Base-by-base conservation (phyloP, 1,140 invertebrate species). In the Papilio xuthus region DNA sequence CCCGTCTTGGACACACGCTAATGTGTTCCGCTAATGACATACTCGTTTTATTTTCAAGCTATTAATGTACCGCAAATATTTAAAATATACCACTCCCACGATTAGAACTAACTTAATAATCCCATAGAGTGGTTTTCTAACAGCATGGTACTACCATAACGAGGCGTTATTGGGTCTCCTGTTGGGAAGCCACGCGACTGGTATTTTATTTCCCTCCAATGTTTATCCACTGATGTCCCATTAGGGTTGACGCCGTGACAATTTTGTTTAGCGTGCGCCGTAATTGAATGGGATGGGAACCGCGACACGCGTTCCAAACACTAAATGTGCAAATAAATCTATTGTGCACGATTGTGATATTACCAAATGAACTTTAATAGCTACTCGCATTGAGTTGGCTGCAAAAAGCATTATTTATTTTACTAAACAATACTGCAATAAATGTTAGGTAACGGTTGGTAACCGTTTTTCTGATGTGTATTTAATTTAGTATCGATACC, bases 271-370 rank as follows among this genome's bases (percentile, higher is more conserved):
- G 83, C 82, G 83, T 80, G 82, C 78, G 79, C 73, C 82, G 85
- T 93, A 93, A 93, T 93, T 93, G 90, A 92, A 93, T 90, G 89
- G 92, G 86, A 83, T 87, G 88, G 87, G 89, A 86, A 84, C 77
- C 81, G 53, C 78, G 85, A 81, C 92, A 93, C 91, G 91, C 90
- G 92, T 86, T 89, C 83, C 80, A 82, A 78, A 81, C 78, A 84
- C 84, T 74, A 83, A 87, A 89, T 88, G 86, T 85, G 84, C 80
- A 87, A 90, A 89, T 92, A 89, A 92, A 92, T 89, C 82, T 85
- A 81, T 88, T 86, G 90, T 90, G 86, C 87, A 88, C 83, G 86
- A 88, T 88, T 88, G 85, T 88, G 82, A 42, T 79, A 81, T 89
- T 87, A 86, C 85, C 85, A 83, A 79, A 81, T 42, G 81, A 86